A percentile compares a stretch with the other conserved stretches of the same genome.
phyloP scores from a whole-genome alignment of 2,113 vertebrate species.

The Brachypodius melanocephalos region DNA sequence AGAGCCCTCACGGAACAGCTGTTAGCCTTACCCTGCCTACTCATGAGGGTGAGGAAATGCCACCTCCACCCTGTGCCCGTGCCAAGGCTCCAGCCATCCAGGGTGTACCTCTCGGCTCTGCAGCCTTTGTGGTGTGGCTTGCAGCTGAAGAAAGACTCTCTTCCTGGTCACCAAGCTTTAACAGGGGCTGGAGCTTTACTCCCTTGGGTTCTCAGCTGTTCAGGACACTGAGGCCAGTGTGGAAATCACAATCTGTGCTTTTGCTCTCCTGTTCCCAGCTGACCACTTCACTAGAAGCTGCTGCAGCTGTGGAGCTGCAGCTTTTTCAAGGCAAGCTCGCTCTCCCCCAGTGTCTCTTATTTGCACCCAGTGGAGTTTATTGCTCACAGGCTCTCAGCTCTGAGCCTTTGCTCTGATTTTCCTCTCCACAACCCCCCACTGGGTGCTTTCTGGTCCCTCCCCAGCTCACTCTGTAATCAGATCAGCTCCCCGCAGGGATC shows the following conservation, averaged over 20 bases:
- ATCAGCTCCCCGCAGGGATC: neutral
- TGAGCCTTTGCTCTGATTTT: slow-evolving; percentile 18
- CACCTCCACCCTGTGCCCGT: neutral
- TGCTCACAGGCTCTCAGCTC: neutral
- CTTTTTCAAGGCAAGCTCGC: neutral
- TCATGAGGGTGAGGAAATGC: neutral
- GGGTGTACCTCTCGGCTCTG: neutral
- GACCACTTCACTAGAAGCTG: neutral
- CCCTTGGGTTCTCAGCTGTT: neutral
- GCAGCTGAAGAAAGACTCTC: neutral
- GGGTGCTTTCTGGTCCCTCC: neutral
- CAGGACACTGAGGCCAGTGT: neutral
- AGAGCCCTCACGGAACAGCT: neutral
- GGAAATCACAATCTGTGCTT: neutral
- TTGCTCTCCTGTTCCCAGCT: neutral
- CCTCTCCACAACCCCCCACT: neutral
- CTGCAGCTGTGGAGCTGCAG: neutral
- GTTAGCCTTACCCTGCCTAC: neutral
- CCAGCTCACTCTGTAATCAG: slow-evolving; percentile 23
- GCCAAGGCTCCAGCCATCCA: neutral
- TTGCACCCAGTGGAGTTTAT: neutral
- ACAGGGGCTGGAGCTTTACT: neutral
- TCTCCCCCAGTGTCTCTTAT: neutral
- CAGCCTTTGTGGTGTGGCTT: neutral
- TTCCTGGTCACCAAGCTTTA: neutral